Percentiles rank a stretch among this genome's conserved stretches.
Conservation (phyloP, 2,888 invertebrate genomes). For the Anagyrus pseudococci region DNA sequence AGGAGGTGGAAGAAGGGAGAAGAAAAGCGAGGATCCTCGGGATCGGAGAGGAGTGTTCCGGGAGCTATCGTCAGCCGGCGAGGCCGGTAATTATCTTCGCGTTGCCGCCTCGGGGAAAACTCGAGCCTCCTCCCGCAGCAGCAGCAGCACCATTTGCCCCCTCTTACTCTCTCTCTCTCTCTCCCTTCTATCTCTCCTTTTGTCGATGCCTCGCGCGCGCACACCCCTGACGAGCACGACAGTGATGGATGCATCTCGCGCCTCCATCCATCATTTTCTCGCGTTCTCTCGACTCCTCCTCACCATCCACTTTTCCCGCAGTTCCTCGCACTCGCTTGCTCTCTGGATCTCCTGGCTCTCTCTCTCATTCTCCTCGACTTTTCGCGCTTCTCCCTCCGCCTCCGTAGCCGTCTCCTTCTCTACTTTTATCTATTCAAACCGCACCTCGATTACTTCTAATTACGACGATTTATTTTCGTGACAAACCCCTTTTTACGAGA, state of each 20-base stretch:
- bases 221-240: conserved; percentile 9
- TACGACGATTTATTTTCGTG: conserved; percentile 7
- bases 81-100: conserved; percentile 45
- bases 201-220: conserved; percentile 17
- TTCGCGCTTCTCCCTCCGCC: background rate
- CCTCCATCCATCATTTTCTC: conserved; percentile 28
- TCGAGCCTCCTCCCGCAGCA: too few species aligned
- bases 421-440: background rate
- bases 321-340: too few species aligned
- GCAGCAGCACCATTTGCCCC: too few species aligned
- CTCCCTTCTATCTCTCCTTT: too few species aligned
- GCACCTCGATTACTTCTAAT: conserved; percentile 9
- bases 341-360: too few species aligned
- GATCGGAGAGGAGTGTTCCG: too few species aligned
- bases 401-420: background rate
- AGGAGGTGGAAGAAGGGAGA: too few species aligned
- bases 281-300: background rate
- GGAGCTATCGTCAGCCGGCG: conserved; percentile 22
- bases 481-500: too few species aligned
- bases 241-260: conserved; percentile 23
- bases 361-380: background rate
- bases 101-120: conserved; percentile 46
- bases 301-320: background rate
- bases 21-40: too few species aligned
- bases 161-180: conserved; percentile 10